Percentiles rank a stretch among this genome's conserved stretches.
Evolutionary conservation across 2,888 invertebrate species (phyloP).

Genomic region (Pediacus dermestoides): DNA sequence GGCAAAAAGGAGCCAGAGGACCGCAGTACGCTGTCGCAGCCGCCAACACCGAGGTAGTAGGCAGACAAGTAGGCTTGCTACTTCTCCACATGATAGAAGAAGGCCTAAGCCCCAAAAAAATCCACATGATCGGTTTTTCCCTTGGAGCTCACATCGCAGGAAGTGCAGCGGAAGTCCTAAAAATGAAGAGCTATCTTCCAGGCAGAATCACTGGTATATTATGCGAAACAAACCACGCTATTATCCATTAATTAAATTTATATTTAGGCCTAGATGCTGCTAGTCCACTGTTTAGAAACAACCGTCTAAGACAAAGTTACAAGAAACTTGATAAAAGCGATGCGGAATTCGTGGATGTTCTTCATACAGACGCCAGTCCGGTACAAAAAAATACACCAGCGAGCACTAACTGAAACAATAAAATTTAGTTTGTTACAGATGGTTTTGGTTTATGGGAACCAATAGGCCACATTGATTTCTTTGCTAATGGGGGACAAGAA

Average conservation of each 20-base stretch:
- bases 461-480: slow-evolving; percentile 60
- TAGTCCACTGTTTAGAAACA: slow-evolving; percentile 67
- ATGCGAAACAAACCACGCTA: neutral
- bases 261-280: slow-evolving; percentile 75
- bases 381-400: slow-evolving; percentile 31
- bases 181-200: slow-evolving; percentile 48
- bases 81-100: slow-evolving; percentile 50
- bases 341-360: slow-evolving; percentile 64
- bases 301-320: slow-evolving; percentile 54
- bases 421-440: slow-evolving; percentile 52
- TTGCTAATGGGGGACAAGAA: slow-evolving; percentile 59
- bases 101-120: slow-evolving; percentile 48
- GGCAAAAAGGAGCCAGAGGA: slow-evolving; percentile 57
- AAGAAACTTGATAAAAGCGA: slow-evolving; percentile 60
- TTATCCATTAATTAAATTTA: slow-evolving; percentile 6
- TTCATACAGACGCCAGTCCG: slow-evolving; percentile 63
- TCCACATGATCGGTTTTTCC: slow-evolving; percentile 59
- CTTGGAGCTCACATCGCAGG: slow-evolving; percentile 61
- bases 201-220: slow-evolving; percentile 57
- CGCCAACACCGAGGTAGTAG: slow-evolving; percentile 59
- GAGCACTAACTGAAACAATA: neutral
- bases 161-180: slow-evolving; percentile 56
- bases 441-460: slow-evolving; percentile 60
- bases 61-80: slow-evolving; percentile 56
- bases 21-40: slow-evolving; percentile 56